Evolutionary conservation across 2,113 vertebrate genomes (phyloP).

Genomic region (Acrocephalus arundinaceus): DNA sequence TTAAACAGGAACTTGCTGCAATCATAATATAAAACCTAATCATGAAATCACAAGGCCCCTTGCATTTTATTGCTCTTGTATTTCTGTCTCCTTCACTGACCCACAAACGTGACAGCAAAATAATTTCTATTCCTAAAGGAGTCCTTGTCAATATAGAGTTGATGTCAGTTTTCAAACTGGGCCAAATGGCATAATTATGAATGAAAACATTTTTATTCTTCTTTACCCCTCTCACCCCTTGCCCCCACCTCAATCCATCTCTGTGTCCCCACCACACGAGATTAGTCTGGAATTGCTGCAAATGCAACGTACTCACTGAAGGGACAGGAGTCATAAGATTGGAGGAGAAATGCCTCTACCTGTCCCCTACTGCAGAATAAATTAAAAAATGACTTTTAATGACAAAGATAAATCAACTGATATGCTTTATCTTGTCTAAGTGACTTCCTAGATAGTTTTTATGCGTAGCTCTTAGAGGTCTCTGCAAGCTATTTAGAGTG

Average conservation of each 20-base stretch:
- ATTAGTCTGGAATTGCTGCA: neutral
- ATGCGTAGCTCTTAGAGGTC: neutral
- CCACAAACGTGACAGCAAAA: neutral
- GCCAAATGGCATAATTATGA: neutral
- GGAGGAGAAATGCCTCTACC: neutral
- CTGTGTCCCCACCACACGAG: too few species aligned
- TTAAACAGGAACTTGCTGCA: neutral
- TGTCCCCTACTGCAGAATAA: neutral
- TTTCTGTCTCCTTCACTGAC: neutral
- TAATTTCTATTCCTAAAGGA: neutral
- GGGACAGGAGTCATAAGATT: neutral
- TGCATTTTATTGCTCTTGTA: neutral
- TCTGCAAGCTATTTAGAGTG: neutral
- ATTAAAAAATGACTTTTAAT: neutral
- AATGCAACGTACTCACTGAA: neutral
- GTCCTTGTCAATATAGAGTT: neutral
- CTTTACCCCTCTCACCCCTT: neutral
- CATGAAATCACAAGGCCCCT: neutral
- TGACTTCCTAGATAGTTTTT: neutral
- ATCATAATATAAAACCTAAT: neutral
- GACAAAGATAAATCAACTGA: neutral
- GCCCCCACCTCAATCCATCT: rapidly evolving
- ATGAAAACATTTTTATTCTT: neutral
- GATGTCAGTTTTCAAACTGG: neutral
- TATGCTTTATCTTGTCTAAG: neutral